These are phyloP conservation scores for Macrosiphum euphorbiae DNA, from an alignment of 2,888 invertebrate species.

Conservation along the genomic window DNA sequence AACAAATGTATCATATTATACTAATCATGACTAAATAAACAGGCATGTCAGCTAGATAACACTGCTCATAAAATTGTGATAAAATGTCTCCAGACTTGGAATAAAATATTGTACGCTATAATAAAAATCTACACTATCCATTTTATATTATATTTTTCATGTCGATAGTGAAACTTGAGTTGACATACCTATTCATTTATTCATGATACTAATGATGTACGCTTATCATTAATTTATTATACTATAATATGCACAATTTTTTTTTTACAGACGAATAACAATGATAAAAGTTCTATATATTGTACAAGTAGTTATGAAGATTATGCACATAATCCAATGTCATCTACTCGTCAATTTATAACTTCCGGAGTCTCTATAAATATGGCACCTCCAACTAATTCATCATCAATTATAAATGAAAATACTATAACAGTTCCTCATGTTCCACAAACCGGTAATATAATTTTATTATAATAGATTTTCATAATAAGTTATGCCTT, in stretches of 20 bases:
- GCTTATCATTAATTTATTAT: not conserved
- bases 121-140: too few relatives aligned
- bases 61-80: too few relatives aligned
- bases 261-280: slow-evolving; percentile 17
- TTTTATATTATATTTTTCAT: too few relatives aligned
- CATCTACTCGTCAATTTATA: slow-evolving; percentile 52
- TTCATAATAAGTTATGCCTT: not conserved
- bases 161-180: too few relatives aligned
- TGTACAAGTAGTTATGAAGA: slow-evolving; percentile 33
- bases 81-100: too few relatives aligned
- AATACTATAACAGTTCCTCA: slow-evolving; percentile 8
- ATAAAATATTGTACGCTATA: too few relatives aligned
- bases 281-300: slow-evolving; percentile 20
- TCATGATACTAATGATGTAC: slow-evolving; percentile 22
- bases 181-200: too few relatives aligned
- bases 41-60: too few relatives aligned
- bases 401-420: slow-evolving; percentile 36
- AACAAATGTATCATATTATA: not conserved
- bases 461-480: not conserved
- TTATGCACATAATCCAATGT: slow-evolving; percentile 53
- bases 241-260: not conserved
- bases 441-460: slow-evolving; percentile 33
- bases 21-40: not conserved
- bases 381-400: slow-evolving; percentile 11
- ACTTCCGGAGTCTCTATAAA: slow-evolving; percentile 30